A percentile compares a stretch with the other conserved stretches of the same genome.
These are phyloP conservation scores for Argyresthia goedartella DNA, from an alignment of 2,888 invertebrate genomes.

Conservation along the genomic window DNA sequence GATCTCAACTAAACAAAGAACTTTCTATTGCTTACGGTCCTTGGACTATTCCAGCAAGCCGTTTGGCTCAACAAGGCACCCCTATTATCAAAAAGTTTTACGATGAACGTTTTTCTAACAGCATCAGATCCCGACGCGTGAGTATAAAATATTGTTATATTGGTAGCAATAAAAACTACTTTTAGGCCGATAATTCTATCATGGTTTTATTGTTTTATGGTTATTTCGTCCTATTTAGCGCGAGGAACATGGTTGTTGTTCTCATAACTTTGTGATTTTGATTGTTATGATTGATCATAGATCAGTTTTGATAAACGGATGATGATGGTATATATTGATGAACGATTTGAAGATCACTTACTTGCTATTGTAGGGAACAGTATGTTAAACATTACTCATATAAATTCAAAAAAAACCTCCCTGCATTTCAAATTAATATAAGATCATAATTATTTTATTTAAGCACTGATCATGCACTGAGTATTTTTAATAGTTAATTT, in stretches of 20 bases:
- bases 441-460: too few species aligned
- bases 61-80: slow-evolving; percentile 36
- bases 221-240: slow-evolving; percentile 34
- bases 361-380: too few species aligned
- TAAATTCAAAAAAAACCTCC: too few species aligned
- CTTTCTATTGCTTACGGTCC: slow-evolving; percentile 47
- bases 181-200: slow-evolving; percentile 41
- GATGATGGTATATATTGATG: too few species aligned
- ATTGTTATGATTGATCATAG: neutral
- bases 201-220: slow-evolving; percentile 59
- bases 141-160: slow-evolving; percentile 63
- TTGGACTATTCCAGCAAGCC: slow-evolving; percentile 49
- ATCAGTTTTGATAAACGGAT: neutral
- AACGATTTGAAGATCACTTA: too few species aligned
- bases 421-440: too few species aligned
- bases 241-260: slow-evolving; percentile 32
- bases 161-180: slow-evolving; percentile 48
- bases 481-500: too few species aligned
- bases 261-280: slow-evolving; percentile 9
- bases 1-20: slow-evolving; percentile 35
- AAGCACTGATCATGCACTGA: too few species aligned
- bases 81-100: slow-evolving; percentile 18
- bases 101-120: slow-evolving; percentile 8
- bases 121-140: slow-evolving; percentile 28
- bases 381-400: too few species aligned